These are phyloP conservation scores for Todiramphus saurophagus DNA, from an alignment of 2,113 vertebrate species.

Conservation along the genomic window DNA sequence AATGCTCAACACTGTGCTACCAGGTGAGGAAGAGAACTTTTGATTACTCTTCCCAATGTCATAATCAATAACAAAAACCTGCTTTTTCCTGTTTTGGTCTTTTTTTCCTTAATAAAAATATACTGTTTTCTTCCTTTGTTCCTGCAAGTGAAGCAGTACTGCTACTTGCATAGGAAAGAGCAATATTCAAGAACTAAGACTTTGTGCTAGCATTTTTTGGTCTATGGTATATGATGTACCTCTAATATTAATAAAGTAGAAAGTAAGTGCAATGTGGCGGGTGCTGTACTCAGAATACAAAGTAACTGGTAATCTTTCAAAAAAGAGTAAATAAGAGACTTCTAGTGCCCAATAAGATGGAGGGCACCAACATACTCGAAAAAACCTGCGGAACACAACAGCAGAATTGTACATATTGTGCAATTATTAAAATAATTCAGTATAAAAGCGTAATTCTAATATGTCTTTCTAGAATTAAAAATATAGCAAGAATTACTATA, in stretches of 20 bases:
- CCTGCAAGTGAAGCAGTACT: not conserved
- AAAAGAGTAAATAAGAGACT: not conserved
- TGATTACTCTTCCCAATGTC: not conserved
- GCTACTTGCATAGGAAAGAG: not conserved
- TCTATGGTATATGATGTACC: not conserved
- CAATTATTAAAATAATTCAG: not conserved
- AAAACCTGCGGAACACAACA: not conserved
- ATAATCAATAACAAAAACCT: not conserved
- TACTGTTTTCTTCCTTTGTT: not conserved
- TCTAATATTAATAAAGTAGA: not conserved
- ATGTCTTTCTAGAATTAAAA: not conserved
- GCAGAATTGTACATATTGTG: fast-evolving
- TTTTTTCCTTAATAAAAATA: not conserved
- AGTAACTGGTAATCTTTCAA: not conserved
- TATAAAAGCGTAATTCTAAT: not conserved
- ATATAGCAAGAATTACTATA: not conserved
- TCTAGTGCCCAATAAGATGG: not conserved
- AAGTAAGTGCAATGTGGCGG: not conserved
- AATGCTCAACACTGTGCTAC: not conserved
- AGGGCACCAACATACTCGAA: not conserved
- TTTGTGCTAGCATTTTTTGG: not conserved
- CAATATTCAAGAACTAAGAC: not conserved
- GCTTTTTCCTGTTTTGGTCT: not conserved
- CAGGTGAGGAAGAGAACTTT: not conserved
- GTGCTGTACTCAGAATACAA: not conserved